Base-by-base conservation (phyloP, 1,140 invertebrate genomes). In the Zaprionus lachaisei region DNA sequence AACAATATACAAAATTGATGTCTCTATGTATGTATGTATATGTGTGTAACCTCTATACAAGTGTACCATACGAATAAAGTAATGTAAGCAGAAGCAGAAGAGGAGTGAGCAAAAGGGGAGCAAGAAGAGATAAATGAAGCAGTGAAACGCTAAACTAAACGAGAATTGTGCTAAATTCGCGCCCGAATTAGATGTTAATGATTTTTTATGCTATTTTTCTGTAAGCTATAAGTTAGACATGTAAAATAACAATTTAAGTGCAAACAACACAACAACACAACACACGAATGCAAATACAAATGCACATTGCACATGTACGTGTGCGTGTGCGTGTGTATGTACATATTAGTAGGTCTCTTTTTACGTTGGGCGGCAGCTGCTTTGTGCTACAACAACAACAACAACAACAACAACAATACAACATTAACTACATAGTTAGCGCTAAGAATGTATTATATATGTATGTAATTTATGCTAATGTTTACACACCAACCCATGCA, bases 401-500 rank as follows among this genome's bases (percentile, higher is more conserved):
- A 31, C n/a, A n/a, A 34, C 24, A 31, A 55, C 34, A 66, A 61
- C 37, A 72, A 62, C 28, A 31, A 31, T 12, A 68, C 68, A 66
- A 73, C 34, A 62, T 63, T 71, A 60, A 69, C 49, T 71, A 75
- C 64, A 65, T 67, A 78, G 74, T 28, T 72, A 77, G 26, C 60
- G 55, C 15, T 86, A 81, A 86, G 57, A 72, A 60, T 85, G 82
- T 85, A 85, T 85, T 85, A 85, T 85, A 85, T 54, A 75, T 51
- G 20, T 51, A 51, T 85, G 82, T 85, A 85, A 85, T 85, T 85
- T 76, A 85, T 79, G 67, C 64, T 85, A 79, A 75, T n/a, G 58
- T 57, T 57, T 72, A 80, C 61, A 76, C 47, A 61, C 58, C 41
- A 24, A 71, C 44, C 76, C 37, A 68, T 37, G 37, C 64, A 70